phyloP scores from a whole-genome alignment of 2,888 invertebrate species.

The Cryptocephalus moraei region DNA sequence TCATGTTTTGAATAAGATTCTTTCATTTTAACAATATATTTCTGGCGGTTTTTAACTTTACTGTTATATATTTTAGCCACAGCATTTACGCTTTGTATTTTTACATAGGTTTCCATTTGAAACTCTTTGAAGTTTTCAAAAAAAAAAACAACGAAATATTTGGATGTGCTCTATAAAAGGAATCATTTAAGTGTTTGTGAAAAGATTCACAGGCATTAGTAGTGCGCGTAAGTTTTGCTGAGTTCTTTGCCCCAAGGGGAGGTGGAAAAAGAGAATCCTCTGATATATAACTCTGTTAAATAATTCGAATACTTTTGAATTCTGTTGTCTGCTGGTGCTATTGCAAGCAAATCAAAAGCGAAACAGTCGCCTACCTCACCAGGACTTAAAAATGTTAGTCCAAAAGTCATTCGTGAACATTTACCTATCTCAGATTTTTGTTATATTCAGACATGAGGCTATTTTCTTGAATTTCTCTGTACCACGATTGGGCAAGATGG shows the following conservation, averaged over 20 bases:
- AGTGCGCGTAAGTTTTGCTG: slow-evolving; percentile 1
- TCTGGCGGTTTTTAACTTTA: slow-evolving; percentile 1
- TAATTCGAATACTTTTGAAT: not conserved
- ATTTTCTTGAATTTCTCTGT: too few species aligned
- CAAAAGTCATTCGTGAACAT: too few species aligned
- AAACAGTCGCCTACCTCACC: too few species aligned
- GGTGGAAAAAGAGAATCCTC: not conserved
- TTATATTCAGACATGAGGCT: too few species aligned
- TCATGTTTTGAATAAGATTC: not conserved
- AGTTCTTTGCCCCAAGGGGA: not conserved
- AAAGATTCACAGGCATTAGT: slow-evolving; percentile 2
- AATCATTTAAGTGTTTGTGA: slow-evolving; percentile 2
- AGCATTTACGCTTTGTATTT: not conserved
- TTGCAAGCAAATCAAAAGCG: not conserved
- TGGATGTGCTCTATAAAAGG: too few species aligned
- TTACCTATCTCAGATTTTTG: too few species aligned
- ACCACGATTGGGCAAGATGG: too few species aligned
- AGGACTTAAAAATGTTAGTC: too few species aligned
- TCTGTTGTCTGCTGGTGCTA: not conserved
- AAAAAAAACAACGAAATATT: too few species aligned
- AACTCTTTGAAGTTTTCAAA: not conserved
- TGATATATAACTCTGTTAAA: not conserved
- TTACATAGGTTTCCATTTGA: slow-evolving; percentile 1
- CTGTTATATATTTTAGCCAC: not conserved
- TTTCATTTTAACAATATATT: not conserved